phyloP scores from a whole-genome alignment of 1,140 invertebrate species.

The Panagrolaimus sp. region DNA sequence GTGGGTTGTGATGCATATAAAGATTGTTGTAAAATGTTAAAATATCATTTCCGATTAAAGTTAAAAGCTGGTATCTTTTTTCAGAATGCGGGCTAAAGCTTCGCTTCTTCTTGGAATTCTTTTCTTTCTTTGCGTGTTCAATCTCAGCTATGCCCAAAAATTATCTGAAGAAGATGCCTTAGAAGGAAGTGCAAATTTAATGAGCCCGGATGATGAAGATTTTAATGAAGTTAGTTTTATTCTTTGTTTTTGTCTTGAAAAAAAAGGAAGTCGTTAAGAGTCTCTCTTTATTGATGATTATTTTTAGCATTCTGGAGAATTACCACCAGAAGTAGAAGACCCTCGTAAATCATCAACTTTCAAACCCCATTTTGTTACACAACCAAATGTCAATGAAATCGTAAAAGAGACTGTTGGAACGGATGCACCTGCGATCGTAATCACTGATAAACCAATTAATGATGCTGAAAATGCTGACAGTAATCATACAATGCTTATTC shows the following conservation, averaged over 20 bases:
- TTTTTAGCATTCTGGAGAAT: neutral
- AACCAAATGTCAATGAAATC: neutral
- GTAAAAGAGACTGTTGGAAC: neutral
- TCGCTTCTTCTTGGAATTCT: neutral
- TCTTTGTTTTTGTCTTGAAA: too few relatives aligned
- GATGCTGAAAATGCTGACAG: neutral
- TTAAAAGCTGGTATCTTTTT: neutral
- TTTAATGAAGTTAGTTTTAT: constrained; percentile 8
- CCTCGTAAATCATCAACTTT: neutral
- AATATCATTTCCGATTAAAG: too few relatives aligned
- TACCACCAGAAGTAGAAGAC: constrained; percentile 5
- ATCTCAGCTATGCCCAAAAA: neutral
- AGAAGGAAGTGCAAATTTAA: constrained; percentile 11
- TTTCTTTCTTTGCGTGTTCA: constrained; percentile 1
- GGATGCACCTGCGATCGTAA: neutral
- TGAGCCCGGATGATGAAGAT: constrained; percentile 12
- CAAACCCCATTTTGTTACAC: constrained; percentile 6
- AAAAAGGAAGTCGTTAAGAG: too few relatives aligned
- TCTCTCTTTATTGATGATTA: neutral
- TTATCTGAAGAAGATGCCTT: constrained; percentile 8
- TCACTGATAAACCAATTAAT: neutral
- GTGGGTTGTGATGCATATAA: too few relatives aligned
- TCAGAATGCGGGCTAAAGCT: constrained; percentile 8
- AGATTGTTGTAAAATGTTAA: too few relatives aligned
- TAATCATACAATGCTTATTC: neutral